These are phyloP conservation scores for Festucalex cinctus DNA, from an alignment of 2,113 vertebrate species.

Conservation along the genomic window DNA sequence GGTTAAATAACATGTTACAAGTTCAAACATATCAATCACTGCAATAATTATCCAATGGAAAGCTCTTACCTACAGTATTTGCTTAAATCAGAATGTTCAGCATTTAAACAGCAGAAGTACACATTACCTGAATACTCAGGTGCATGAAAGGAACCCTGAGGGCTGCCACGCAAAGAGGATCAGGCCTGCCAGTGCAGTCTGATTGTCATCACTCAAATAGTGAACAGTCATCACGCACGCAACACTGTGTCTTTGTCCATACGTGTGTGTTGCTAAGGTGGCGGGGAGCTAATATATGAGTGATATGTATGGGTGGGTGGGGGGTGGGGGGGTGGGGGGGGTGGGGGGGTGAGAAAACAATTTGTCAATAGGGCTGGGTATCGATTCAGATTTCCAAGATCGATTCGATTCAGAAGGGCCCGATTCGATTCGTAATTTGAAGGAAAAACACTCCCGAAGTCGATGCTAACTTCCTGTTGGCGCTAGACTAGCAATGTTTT, in stretches of 20 bases:
- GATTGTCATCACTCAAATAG: constrained; percentile 51
- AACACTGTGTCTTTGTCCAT: constrained; percentile 17
- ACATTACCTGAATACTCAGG: constrained; percentile 36
- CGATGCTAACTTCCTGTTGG: no score
- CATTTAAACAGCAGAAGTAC: constrained; percentile 3
- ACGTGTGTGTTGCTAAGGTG: neutral
- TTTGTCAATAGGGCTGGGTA: no score
- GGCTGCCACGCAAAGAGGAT: constrained; percentile 28
- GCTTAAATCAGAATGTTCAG: neutral
- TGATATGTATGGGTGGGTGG: no score
- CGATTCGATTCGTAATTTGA: no score
- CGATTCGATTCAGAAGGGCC: no score
- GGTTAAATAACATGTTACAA: neutral
- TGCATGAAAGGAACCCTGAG: constrained; percentile 31
- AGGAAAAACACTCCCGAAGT: no score
- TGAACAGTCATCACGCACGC: constrained; percentile 43
- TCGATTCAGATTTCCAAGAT: no score
- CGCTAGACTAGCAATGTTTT: no score
- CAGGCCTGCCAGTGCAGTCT: constrained; percentile 31
- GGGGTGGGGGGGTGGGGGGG: no score
- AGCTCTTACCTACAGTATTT: neutral
- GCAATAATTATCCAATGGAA: neutral
- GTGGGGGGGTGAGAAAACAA: no score
- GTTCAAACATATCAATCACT: neutral
- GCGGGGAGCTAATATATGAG: constrained; percentile 17